Percentiles rank a stretch among this genome's conserved stretches.
Conservation (phyloP, 2,888 invertebrate species). For the Molorchus minor region DNA sequence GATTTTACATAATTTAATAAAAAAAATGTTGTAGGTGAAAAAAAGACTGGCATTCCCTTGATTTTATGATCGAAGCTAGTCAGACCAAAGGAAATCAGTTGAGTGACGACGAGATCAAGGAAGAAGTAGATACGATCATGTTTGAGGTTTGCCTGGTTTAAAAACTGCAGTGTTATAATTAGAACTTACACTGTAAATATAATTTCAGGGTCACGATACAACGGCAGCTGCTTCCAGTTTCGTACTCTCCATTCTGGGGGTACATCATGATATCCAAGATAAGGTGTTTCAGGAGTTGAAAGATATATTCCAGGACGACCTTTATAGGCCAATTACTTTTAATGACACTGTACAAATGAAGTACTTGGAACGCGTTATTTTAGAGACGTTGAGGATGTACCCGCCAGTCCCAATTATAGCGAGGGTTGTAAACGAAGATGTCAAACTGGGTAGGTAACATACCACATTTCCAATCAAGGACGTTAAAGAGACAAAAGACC, state of each 20-base stretch:
- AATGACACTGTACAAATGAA: constrained; percentile 88
- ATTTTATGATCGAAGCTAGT: constrained; percentile 82
- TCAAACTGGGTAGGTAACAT: constrained; percentile 69
- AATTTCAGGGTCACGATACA: constrained; percentile 73
- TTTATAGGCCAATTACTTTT: constrained; percentile 79
- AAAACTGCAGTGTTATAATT: no score
- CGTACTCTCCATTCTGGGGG: no score
- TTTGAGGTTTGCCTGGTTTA: constrained; percentile 85
- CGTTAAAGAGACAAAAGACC: no score
- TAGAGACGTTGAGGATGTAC: constrained; percentile 82
- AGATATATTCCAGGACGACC: constrained; percentile 75
- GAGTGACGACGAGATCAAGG: constrained; percentile 80
- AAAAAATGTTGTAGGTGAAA: constrained; percentile 69
- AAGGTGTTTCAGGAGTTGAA: constrained; percentile 67
- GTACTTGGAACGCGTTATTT: constrained; percentile 80
- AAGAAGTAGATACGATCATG: constrained; percentile 88
- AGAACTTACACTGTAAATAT: not conserved
- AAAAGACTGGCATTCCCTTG: no score
- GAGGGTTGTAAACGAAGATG: constrained; percentile 75
- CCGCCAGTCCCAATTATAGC: constrained; percentile 85
- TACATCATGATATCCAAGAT: no score
- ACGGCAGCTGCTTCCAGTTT: no score
- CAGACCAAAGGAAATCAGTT: constrained; percentile 74
- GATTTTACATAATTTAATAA: no score
- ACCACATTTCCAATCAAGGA: not conserved